Conservation (phyloP, 1,140 invertebrate species). For the Microvelia longipes region DNA sequence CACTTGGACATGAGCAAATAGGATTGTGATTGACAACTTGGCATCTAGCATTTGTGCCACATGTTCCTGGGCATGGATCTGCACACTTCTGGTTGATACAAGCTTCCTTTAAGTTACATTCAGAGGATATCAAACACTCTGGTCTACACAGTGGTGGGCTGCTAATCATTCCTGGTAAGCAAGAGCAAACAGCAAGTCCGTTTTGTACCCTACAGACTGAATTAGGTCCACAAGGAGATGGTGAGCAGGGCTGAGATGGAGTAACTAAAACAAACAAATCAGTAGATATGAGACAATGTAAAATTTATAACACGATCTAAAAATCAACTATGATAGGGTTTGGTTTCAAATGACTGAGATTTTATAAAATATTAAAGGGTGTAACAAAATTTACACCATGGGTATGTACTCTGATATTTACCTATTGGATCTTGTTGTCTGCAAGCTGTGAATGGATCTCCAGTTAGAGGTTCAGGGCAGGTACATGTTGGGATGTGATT, state of each 20-base stretch:
- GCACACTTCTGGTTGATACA: constrained; percentile 53
- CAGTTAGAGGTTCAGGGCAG: constrained; percentile 31
- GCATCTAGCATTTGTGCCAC: constrained; percentile 58
- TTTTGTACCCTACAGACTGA: constrained; percentile 44
- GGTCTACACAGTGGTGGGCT: constrained; percentile 46
- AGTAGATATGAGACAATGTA: too few species aligned
- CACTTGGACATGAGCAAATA: constrained; percentile 41
- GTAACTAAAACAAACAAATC: too few species aligned
- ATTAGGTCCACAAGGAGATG: constrained; percentile 46
- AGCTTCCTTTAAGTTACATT: constrained; percentile 45
- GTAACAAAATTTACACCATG: too few species aligned
- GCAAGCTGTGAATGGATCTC: constrained; percentile 30
- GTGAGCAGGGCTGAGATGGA: constrained; percentile 53
- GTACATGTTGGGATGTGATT: constrained; percentile 31
- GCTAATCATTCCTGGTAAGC: constrained; percentile 42
- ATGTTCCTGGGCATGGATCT: constrained; percentile 49
- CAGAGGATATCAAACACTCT: constrained; percentile 46
- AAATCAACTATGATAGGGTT: too few species aligned
- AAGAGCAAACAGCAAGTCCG: constrained; percentile 45
- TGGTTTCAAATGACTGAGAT: too few species aligned
- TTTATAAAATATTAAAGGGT: background rate
- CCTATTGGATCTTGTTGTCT: too few species aligned
- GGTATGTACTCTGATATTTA: too few species aligned
- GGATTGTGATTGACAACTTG: constrained; percentile 48
- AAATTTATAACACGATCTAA: too few species aligned